Conservation (phyloP, 2,888 invertebrate species). For the Rhimphoctona megacephalus region DNA sequence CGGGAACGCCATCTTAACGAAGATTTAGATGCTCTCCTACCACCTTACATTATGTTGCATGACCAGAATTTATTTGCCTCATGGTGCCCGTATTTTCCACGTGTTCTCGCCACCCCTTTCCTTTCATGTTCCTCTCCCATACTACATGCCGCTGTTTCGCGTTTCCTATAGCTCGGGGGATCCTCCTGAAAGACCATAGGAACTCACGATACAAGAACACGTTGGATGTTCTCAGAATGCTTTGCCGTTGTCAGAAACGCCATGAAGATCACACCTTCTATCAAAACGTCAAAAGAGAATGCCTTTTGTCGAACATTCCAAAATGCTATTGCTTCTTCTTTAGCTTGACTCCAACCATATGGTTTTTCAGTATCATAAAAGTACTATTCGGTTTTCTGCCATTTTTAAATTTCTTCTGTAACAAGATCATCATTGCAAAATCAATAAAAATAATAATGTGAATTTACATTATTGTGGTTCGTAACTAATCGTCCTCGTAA, state of each 20-base stretch:
- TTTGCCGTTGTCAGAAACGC: slow-evolving; percentile 24
- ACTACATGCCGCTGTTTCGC: slow-evolving; percentile 45
- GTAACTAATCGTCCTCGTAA: too few species aligned
- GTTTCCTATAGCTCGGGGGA: slow-evolving; percentile 14
- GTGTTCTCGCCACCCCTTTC: slow-evolving; percentile 16
- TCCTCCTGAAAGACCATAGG: slow-evolving; percentile 42
- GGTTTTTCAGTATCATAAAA: neutral
- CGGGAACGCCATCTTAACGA: slow-evolving; percentile 76
- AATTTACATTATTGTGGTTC: too few species aligned
- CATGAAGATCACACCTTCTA: slow-evolving; percentile 1
- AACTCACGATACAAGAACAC: slow-evolving; percentile 36
- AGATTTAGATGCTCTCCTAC: slow-evolving; percentile 78
- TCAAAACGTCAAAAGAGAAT: slow-evolving; percentile 9
- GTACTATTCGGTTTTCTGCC: neutral
- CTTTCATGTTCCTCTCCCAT: slow-evolving; percentile 12
- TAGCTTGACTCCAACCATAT: neutral
- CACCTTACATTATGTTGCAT: slow-evolving; percentile 80
- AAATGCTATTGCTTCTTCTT: neutral
- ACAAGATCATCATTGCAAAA: too few species aligned
- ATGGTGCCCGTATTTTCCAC: slow-evolving; percentile 68
- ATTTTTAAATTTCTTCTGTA: neutral
- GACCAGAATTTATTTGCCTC: slow-evolving; percentile 81
- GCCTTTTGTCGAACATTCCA: neutral
- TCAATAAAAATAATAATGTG: too few species aligned
- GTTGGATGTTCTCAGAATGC: slow-evolving; percentile 1